A percentile compares a stretch with the other conserved stretches of the same genome.
These are phyloP conservation scores for Sebastes minor DNA, from an alignment of 2,797 vertebrate species.

Conservation along the genomic window DNA sequence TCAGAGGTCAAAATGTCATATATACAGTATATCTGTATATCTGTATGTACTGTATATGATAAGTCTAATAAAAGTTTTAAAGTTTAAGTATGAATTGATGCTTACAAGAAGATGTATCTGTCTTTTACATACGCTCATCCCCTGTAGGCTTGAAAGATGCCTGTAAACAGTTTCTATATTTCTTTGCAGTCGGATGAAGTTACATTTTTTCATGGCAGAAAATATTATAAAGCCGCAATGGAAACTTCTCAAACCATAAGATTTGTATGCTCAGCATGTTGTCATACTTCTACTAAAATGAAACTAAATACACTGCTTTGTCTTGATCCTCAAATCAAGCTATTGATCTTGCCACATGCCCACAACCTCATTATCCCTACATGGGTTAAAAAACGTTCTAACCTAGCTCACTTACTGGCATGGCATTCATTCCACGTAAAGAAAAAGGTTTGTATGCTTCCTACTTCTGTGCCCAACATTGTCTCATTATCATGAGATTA, in stretches of 20 bases:
- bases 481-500: constrained; percentile 2
- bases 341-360: neutral
- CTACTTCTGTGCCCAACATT: neutral
- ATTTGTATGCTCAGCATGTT: neutral
- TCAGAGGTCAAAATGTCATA: no score
- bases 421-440: neutral
- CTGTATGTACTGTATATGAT: no score
- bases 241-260: neutral
- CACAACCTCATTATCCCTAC: neutral
- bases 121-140: neutral
- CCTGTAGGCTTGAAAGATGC: neutral
- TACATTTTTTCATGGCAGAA: accelerated
- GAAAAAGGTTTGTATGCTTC: neutral
- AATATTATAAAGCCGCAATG: no score
- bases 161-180: no score
- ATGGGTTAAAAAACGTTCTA: neutral
- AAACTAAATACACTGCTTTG: neutral
- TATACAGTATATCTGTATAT: no score
- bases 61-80: no score
- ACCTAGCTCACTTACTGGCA: neutral
- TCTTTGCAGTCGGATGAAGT: no score
- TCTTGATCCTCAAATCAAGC: neutral
- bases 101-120: no score
- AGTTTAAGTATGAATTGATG: no score
- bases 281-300: neutral